Base-by-base conservation (phyloP, 2,113 vertebrate species). In the Felis chaus region DNA sequence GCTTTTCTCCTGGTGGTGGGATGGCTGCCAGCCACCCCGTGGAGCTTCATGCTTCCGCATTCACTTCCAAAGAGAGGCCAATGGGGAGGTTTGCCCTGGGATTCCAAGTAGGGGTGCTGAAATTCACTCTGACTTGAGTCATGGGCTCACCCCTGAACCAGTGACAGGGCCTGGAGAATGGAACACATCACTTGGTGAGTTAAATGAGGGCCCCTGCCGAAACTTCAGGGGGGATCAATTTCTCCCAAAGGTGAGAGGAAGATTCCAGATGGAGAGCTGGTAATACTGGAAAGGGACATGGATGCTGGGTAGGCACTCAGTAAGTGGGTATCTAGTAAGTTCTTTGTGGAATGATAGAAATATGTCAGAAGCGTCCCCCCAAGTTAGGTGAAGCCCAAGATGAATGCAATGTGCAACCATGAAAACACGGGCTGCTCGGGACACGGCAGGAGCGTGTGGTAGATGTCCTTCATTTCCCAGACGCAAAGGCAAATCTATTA, bases 401-500 rank as follows among this genome's bases (percentile, higher is more conserved):
- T 65, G 83, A 45, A 55, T 12, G 48, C 68, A 29, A 83, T 57
- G 14, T 39, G 55, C 41, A 66, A 15, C 33, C 14, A 2, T 68
- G 66, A 29, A 41, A 73, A 78, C n/a, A 9, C 3, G 12, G 87
- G 27, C 6, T 73, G 57, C 29, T 15, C 21, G 66, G 61, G 16
- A 25, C 45, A 2, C 1, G 8, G 74, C 50, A 29, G 55, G 66
- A 83, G 19, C 39, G 33, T 19, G 0, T 9, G n/a, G 53, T 11
- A 5, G 18, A 0, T 41, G 94, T 57, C 95, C 96, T 98, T 95
- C 50, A 3, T 31, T 68, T 85, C 91, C 73, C 71, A 92, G 57
- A 82, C 81, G 94, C 97, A 98, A 97, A 97, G 97, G 80, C 97
- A 94, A 88, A 88, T 85, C 97, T 98, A 96, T 98, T 98, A 95